phyloP scores from a whole-genome alignment of 1,140 invertebrate genomes.

The Drosophila melanica region DNA sequence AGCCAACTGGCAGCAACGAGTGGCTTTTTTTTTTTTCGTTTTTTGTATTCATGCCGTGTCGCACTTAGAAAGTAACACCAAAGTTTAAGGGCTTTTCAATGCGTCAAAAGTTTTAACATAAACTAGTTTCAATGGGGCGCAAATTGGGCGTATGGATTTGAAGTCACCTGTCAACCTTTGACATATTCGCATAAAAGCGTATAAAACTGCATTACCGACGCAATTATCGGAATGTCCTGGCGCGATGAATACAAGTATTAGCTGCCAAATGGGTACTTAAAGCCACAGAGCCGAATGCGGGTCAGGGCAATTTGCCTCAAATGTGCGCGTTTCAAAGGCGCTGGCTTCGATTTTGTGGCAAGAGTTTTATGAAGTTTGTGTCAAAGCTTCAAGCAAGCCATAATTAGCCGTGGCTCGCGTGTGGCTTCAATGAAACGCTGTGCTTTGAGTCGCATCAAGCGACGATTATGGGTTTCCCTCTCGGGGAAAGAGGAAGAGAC shows the following conservation, averaged over 20 bases:
- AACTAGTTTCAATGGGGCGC: conserved; percentile 20
- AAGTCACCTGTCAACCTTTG: conserved; percentile 51
- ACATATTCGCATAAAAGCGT: not conserved
- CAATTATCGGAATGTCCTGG: not conserved
- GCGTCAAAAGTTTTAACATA: conserved; percentile 33
- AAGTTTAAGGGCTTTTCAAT: conserved; percentile 37
- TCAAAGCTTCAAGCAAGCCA: conserved; percentile 23
- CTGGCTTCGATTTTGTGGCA: not conserved
- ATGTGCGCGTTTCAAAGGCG: conserved; percentile 2
- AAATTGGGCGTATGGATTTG: too few relatives aligned
- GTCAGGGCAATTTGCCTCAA: conserved; percentile 32
- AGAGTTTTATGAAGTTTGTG: conserved; percentile 28
- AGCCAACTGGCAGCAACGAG: too few relatives aligned
- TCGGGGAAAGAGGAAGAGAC: not conserved
- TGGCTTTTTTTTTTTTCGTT: too few relatives aligned
- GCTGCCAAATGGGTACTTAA: not conserved
- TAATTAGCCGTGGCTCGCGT: conserved; percentile 26
- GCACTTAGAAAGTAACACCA: not conserved
- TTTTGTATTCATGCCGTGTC: conserved; percentile 37
- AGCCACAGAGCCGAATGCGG: conserved; percentile 18
- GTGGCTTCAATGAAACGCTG: conserved; percentile 1
- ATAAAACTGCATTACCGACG: not conserved
- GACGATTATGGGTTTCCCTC: conserved; percentile 22
- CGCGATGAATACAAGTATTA: conserved; percentile 4
- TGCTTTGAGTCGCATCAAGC: not conserved